Percentiles rank a stretch among this genome's conserved stretches.
phyloP scores from a whole-genome alignment of 2,113 vertebrate genomes.

The Calypte anna region DNA sequence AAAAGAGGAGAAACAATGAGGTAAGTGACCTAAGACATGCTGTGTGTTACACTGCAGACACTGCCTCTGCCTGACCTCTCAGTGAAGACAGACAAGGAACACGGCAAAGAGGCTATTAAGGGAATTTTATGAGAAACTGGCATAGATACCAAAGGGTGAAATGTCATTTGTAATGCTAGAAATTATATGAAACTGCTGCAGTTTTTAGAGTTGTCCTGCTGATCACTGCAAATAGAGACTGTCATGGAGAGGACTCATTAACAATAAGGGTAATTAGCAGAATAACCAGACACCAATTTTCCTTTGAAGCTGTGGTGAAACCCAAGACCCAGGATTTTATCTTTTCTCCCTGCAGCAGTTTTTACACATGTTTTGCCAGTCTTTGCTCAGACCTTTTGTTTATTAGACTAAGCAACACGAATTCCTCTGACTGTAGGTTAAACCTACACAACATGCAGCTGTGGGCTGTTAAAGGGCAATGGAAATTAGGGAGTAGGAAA shows the following conservation, averaged over 20 bases:
- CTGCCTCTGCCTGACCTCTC: not conserved
- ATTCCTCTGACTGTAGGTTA: not conserved
- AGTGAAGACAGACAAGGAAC: not conserved
- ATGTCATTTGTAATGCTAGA: not conserved
- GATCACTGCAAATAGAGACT: not conserved
- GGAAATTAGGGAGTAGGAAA: not conserved
- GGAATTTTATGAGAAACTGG: not conserved
- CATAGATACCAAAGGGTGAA: not conserved
- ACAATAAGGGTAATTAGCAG: not conserved
- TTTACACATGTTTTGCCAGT: not conserved
- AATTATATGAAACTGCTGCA: not conserved
- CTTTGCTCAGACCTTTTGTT: not conserved
- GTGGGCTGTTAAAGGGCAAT: not conserved
- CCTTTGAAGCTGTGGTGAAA: not conserved
- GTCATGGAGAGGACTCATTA: not conserved
- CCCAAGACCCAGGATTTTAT: not conserved
- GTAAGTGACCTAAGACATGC: fast-evolving
- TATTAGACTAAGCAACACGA: fast-evolving
- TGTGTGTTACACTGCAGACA: fast-evolving
- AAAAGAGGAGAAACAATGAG: fast-evolving
- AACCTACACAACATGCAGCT: fast-evolving
- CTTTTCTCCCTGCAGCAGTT: not conserved
- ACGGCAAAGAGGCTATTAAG: not conserved
- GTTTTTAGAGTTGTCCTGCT: not conserved
- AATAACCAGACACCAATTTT: not conserved